Percentiles rank a stretch among this genome's conserved stretches.
These are phyloP conservation scores for Lutraria lutraria DNA, from an alignment of 2,888 invertebrate genomes.

Conservation along the genomic window DNA sequence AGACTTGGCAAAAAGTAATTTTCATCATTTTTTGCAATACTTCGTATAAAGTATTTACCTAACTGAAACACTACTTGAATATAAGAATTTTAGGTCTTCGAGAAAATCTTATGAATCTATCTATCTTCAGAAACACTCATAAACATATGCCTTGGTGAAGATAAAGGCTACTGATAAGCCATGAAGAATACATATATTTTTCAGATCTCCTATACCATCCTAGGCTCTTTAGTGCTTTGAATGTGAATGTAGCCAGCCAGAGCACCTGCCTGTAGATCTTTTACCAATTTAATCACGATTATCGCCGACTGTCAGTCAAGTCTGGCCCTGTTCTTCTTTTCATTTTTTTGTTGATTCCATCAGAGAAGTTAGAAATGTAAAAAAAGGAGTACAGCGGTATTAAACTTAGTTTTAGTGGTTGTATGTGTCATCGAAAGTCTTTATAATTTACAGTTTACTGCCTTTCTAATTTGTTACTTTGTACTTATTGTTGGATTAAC, in stretches of 20 bases:
- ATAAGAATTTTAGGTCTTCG: conserved; percentile 24
- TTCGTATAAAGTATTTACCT: conserved; percentile 21
- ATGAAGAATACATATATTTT: conserved; percentile 57
- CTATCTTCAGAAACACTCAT: conserved; percentile 64
- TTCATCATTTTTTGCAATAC: conserved; percentile 20
- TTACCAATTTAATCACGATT: conserved; percentile 54
- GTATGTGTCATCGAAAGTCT: conserved; percentile 12
- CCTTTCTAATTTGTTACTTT: background rate
- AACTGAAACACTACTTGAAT: conserved; percentile 23
- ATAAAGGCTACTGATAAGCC: conserved; percentile 58
- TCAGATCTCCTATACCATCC: conserved; percentile 50
- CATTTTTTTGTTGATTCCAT: background rate
- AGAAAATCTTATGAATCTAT: conserved; percentile 43
- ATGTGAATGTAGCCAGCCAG: background rate
- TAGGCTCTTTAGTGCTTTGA: conserved; percentile 38
- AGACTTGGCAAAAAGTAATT: background rate
- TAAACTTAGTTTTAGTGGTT: background rate
- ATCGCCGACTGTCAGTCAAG: conserved; percentile 58
- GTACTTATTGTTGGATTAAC: background rate
- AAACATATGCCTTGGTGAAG: conserved; percentile 60
- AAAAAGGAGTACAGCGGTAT: conserved; percentile 12
- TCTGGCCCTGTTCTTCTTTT: conserved; percentile 36
- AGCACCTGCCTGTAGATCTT: conserved; percentile 56
- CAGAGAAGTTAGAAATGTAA: background rate
- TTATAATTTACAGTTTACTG: background rate